Conservation (phyloP, 92 coral and sea anemone genomes). For the Zoanthus gigantus region DNA sequence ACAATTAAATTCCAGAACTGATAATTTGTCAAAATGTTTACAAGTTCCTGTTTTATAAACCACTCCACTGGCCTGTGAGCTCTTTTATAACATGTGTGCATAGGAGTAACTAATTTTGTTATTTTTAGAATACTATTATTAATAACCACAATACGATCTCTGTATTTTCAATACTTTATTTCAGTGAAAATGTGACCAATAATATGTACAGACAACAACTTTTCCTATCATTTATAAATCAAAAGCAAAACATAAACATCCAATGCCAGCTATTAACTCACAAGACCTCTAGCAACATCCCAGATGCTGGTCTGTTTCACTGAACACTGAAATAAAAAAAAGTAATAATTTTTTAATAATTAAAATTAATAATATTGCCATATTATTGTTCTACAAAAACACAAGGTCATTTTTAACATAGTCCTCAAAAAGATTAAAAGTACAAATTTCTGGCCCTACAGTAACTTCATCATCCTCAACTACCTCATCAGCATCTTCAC, state of each 20-base stretch:
- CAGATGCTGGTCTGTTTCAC: slow-evolving; percentile 49
- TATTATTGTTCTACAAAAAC: slow-evolving; percentile 17
- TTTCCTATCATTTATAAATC: slow-evolving; percentile 4
- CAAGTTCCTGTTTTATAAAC: neutral
- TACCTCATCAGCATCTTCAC: slow-evolving; percentile 24
- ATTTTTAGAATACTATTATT: neutral
- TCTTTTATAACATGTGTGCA: neutral
- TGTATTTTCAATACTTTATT: slow-evolving; percentile 14
- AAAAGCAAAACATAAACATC: slow-evolving; percentile 18
- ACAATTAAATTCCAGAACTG: neutral
- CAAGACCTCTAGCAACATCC: slow-evolving; percentile 54
- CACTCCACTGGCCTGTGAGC: neutral
- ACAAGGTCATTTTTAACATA: slow-evolving; percentile 27
- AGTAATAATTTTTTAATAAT: neutral
- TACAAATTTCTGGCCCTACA: slow-evolving; percentile 48
- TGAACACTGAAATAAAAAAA: slow-evolving; percentile 46
- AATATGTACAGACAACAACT: neutral
- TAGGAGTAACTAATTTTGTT: neutral
- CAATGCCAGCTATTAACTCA: slow-evolving; percentile 51
- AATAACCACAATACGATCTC: neutral
- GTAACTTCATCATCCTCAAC: neutral
- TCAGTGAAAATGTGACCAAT: slow-evolving; percentile 14
- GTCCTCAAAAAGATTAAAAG: slow-evolving; percentile 48
- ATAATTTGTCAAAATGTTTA: neutral
- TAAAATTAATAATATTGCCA: neutral